Conservation (phyloP, 1,140 invertebrate genomes). For the Nasonia longicornis region DNA sequence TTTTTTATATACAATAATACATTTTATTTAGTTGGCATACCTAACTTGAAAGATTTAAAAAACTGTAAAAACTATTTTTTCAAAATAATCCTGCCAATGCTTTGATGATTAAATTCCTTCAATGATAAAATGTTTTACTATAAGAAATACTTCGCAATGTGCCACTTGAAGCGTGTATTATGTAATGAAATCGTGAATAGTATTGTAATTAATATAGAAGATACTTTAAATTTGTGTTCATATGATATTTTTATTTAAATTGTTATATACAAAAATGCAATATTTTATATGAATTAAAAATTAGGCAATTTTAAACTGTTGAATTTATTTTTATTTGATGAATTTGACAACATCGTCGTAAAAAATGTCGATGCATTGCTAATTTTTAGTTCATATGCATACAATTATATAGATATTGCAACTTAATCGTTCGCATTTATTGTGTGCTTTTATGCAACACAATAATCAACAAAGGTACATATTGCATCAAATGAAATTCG, state of each 20-base stretch:
- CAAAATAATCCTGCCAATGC: slow-evolving; percentile 25
- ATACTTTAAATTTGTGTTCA: slow-evolving; percentile 28
- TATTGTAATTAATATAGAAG: slow-evolving; percentile 16
- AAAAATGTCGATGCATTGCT: neutral
- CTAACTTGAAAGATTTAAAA: neutral
- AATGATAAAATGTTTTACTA: neutral
- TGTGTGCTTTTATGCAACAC: neutral
- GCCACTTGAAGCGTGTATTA: slow-evolving; percentile 37
- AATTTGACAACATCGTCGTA: neutral
- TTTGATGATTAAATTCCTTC: slow-evolving; percentile 18
- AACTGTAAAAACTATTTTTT: slow-evolving; percentile 25
- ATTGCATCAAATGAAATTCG: neutral
- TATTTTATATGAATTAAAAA: neutral
- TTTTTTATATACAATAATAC: neutral
- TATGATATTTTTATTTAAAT: slow-evolving; percentile 18
- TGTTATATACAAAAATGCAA: neutral
- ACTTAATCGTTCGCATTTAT: neutral
- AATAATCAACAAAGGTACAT: neutral
- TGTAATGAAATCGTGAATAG: slow-evolving; percentile 25
- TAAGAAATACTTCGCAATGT: slow-evolving; percentile 25
- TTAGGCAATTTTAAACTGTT: neutral
- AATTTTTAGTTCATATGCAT: slow-evolving; percentile 9
- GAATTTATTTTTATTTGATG: neutral
- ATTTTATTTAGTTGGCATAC: neutral
- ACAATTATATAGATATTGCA: neutral